phyloP scores from a whole-genome alignment of 2,888 invertebrate species.

The Orchestes rusci region DNA sequence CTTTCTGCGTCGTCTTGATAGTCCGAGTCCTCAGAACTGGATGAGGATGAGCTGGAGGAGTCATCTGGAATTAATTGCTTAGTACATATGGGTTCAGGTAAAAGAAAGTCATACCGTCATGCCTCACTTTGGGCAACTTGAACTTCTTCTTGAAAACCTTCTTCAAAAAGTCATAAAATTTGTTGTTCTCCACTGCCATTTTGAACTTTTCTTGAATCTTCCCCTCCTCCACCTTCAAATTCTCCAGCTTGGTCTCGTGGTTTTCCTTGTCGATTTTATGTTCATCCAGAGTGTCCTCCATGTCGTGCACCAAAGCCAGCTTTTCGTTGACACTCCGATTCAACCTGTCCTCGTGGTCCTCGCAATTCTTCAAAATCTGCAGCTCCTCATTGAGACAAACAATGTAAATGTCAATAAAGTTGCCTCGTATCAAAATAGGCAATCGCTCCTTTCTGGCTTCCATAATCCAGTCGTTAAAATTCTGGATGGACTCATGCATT shows the following conservation, averaged over 20 bases:
- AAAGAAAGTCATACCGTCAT: constrained; percentile 45
- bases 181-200: constrained; percentile 56
- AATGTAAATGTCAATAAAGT: constrained; percentile 56
- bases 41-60: constrained; percentile 44
- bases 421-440: constrained; percentile 51
- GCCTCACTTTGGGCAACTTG: constrained; percentile 56
- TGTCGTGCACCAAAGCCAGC: constrained; percentile 44
- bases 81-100: no score
- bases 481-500: constrained; percentile 52
- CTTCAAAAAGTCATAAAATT: constrained; percentile 69
- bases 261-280: constrained; percentile 49
- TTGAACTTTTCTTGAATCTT: constrained; percentile 52
- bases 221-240: constrained; percentile 45
- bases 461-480: constrained; percentile 59
- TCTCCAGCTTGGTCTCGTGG: constrained; percentile 43
- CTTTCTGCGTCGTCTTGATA: constrained; percentile 52
- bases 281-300: constrained; percentile 47
- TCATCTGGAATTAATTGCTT: constrained; percentile 26
- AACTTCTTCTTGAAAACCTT: constrained; percentile 80
- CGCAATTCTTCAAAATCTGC: constrained; percentile 64
- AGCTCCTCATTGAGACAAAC: constrained; percentile 67
- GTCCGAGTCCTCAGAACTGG: constrained; percentile 51
- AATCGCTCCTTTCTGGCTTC: constrained; percentile 52
- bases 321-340: constrained; percentile 42
- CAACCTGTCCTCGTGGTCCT: constrained; percentile 59